Conservation (phyloP, 2,113 vertebrate species). For the Pitta sordida region DNA sequence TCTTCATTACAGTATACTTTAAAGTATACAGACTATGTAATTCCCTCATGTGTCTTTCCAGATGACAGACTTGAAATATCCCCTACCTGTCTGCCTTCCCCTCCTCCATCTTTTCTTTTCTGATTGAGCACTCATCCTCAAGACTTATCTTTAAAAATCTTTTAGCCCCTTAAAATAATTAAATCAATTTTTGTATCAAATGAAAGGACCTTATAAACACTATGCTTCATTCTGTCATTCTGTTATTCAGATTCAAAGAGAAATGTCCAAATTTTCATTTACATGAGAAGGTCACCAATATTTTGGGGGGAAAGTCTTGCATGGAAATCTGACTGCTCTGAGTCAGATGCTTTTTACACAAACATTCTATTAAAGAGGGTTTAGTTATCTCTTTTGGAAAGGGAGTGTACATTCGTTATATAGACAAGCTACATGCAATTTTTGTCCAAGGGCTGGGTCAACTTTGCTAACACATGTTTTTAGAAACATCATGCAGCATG, state of each 20-base stretch:
- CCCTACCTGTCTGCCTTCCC: not conserved
- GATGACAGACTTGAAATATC: not conserved
- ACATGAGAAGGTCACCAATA: not conserved
- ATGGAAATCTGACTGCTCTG: not conserved
- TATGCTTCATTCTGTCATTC: not conserved
- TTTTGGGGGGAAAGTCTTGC: not conserved
- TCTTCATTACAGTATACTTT: not conserved
- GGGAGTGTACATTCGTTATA: not conserved
- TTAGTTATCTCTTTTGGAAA: not conserved
- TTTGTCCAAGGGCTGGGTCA: not conserved
- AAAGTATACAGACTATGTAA: not conserved
- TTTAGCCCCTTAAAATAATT: not conserved
- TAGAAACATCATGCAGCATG: not conserved
- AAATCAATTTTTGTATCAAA: not conserved
- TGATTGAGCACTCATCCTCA: not conserved
- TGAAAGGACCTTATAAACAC: not conserved
- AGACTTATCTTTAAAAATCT: not conserved
- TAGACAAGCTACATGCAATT: not conserved
- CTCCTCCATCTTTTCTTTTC: not conserved
- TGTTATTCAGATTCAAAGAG: not conserved
- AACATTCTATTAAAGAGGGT: not conserved
- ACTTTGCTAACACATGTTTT: accelerated
- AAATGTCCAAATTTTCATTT: not conserved
- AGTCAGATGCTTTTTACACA: not conserved
- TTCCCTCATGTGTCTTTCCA: not conserved